These are phyloP conservation scores for Hedya salicella DNA, from an alignment of 2,888 invertebrate genomes.

Conservation along the genomic window DNA sequence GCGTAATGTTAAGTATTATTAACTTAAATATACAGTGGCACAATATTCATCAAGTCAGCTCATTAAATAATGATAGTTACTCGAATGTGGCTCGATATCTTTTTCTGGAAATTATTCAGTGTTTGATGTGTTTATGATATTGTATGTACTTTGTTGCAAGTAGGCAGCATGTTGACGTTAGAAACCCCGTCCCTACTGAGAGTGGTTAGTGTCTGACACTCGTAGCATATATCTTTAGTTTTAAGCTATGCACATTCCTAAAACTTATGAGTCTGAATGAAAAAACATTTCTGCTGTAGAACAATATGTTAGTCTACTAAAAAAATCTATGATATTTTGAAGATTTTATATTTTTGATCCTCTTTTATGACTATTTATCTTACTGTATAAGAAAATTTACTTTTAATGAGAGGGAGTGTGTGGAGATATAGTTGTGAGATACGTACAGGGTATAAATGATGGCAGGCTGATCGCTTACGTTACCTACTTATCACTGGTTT, in stretches of 20 bases:
- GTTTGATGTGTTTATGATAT: constrained; percentile 63
- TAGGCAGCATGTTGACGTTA: constrained; percentile 57
- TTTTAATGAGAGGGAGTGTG: constrained; percentile 63
- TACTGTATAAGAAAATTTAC: constrained; percentile 75
- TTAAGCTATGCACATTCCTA: constrained; percentile 83
- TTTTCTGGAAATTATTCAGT: constrained; percentile 64
- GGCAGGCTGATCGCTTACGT: constrained; percentile 55
- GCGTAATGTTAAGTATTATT: constrained; percentile 58
- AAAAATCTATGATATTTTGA: constrained; percentile 77
- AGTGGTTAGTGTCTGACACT: constrained; percentile 70
- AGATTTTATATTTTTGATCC: constrained; percentile 81
- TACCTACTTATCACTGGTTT: constrained; percentile 44
- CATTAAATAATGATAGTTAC: constrained; percentile 65
- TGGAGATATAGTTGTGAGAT: constrained; percentile 71
- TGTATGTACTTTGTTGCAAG: constrained; percentile 61
- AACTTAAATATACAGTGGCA: constrained; percentile 67
- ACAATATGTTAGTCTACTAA: constrained; percentile 74
- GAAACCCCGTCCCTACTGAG: constrained; percentile 59
- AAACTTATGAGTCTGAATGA: constrained; percentile 79
- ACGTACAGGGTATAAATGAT: constrained; percentile 78
- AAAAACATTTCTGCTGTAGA: constrained; percentile 77
- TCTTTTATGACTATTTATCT: constrained; percentile 70
- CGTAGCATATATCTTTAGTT: constrained; percentile 65
- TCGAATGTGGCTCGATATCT: constrained; percentile 79
- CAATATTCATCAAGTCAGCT: constrained; percentile 85